A percentile compares a stretch with the other conserved stretches of the same genome.
phyloP scores from a whole-genome alignment of 1,140 invertebrate species.

The Drosophila sproati region DNA sequence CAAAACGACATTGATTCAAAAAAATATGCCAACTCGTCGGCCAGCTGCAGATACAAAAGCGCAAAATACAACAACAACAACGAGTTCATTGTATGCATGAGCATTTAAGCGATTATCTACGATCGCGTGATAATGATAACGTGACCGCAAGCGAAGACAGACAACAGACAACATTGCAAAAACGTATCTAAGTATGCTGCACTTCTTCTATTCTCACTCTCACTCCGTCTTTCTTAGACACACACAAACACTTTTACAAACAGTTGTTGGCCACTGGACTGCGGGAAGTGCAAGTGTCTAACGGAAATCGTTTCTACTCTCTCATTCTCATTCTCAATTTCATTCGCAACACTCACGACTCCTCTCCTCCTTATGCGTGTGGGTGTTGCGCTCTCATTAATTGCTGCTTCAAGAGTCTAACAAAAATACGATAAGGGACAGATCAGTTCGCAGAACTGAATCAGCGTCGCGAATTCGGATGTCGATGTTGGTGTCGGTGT shows the following conservation, averaged over 20 bases:
- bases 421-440: constrained; percentile 25
- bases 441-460: constrained; percentile 13
- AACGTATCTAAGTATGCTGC: not conserved
- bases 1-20: not conserved
- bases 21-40: not conserved
- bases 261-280: too few relatives aligned
- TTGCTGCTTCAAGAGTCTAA: not conserved
- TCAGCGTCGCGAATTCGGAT: not conserved
- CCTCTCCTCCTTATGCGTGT: not conserved
- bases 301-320: not conserved
- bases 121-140: not conserved
- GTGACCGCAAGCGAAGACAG: not conserved
- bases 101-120: not conserved
- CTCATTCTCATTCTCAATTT: not conserved
- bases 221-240: too few relatives aligned
- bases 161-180: not conserved
- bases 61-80: not conserved
- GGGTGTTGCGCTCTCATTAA: not conserved
- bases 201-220: constrained; percentile 6
- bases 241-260: too few relatives aligned
- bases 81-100: not conserved
- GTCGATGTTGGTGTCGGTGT: not conserved
- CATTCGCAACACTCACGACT: not conserved
- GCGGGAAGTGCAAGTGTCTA: not conserved
- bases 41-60: not conserved